These are phyloP conservation scores for Lasioglossum pauxillum DNA, from an alignment of 2,888 invertebrate species.

Conservation along the genomic window DNA sequence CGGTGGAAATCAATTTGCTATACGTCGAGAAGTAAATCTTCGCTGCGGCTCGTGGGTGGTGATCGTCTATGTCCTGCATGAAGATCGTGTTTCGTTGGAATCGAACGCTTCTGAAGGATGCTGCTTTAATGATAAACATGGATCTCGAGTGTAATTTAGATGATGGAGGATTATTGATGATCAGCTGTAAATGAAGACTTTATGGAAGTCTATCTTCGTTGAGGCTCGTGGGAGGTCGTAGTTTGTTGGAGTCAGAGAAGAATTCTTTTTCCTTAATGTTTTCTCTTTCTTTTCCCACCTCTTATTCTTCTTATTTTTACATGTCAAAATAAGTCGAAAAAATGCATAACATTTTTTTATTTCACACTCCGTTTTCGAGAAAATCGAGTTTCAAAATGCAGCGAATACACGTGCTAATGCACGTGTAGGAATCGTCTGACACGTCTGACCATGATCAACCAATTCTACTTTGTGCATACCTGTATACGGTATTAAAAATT, in stretches of 20 bases:
- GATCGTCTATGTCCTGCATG: background rate
- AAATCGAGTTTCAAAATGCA: too few species aligned
- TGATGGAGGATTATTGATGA: background rate
- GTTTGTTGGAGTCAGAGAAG: background rate
- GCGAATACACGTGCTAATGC: too few species aligned
- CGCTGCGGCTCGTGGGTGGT: background rate
- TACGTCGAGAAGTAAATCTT: background rate
- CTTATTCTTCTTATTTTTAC: too few species aligned
- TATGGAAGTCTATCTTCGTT: background rate
- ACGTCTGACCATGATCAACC: too few species aligned
- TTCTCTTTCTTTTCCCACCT: too few species aligned
- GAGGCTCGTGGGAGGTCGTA: background rate
- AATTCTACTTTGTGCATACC: too few species aligned
- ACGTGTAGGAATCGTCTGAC: too few species aligned
- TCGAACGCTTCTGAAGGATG: background rate
- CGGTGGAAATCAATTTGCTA: slow-evolving; percentile 10
- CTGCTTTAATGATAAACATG: background rate
- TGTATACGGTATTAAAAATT: too few species aligned
- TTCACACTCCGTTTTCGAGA: too few species aligned
- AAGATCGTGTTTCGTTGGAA: background rate
- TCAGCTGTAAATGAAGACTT: background rate
- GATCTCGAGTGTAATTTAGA: background rate
- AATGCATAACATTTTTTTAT: too few species aligned
- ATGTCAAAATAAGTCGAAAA: too few species aligned
- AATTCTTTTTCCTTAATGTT: too few species aligned